Percentiles rank a stretch among this genome's conserved stretches.
phyloP scores from a whole-genome alignment of 2,888 invertebrate genomes.

The Tenthredo distinguenda region DNA sequence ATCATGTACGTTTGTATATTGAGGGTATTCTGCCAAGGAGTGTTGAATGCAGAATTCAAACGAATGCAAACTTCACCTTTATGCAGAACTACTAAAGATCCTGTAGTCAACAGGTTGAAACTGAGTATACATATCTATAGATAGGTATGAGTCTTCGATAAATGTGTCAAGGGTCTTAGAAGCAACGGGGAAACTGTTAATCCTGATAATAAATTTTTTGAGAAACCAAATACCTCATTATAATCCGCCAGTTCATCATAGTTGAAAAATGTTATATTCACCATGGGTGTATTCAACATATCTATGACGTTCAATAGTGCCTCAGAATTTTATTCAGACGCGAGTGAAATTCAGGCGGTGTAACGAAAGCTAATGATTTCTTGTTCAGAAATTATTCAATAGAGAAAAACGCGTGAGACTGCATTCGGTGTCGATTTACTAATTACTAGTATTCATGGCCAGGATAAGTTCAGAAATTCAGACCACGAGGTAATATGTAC shows the following conservation, averaged over 20 bases:
- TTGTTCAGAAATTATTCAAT: background rate
- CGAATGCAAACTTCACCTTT: conserved; percentile 18
- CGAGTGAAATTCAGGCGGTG: background rate
- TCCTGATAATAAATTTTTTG: background rate
- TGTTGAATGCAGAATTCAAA: conserved; percentile 13
- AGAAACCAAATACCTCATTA: background rate
- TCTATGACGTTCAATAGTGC: background rate
- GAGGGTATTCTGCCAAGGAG: background rate
- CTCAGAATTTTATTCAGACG: background rate
- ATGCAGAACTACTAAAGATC: conserved; percentile 23
- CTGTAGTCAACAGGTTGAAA: conserved; percentile 41
- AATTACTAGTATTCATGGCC: background rate
- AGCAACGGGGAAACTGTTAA: background rate
- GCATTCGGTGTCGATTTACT: conserved; percentile 1
- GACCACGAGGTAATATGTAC: background rate
- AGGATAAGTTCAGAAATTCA: background rate
- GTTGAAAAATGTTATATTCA: background rate
- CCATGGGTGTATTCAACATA: background rate
- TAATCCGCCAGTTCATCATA: background rate
- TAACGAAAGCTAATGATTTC: background rate
- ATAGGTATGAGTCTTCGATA: conserved; percentile 8
- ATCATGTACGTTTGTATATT: background rate
- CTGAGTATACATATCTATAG: background rate
- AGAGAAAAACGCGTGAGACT: background rate
- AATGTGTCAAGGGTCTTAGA: background rate